Percentiles rank a stretch among this genome's conserved stretches.
phyloP scores from a whole-genome alignment of 1,140 invertebrate species.

The Ips typographus region DNA sequence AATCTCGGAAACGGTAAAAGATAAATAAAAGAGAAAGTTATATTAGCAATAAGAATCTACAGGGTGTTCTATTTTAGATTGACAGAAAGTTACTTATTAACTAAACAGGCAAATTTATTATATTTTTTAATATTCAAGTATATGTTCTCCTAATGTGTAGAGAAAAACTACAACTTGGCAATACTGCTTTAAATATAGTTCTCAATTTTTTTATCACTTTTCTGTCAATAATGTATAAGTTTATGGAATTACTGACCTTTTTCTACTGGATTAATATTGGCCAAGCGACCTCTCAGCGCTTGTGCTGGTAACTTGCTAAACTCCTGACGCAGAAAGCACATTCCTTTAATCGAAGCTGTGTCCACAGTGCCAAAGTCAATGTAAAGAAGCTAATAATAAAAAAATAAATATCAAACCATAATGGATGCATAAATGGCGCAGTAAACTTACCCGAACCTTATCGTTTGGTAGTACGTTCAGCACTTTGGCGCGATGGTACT shows the following conservation, averaged over 20 bases:
- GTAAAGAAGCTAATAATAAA: conserved; percentile 40
- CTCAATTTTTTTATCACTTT: not conserved
- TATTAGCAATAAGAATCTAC: no score
- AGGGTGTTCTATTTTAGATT: no score
- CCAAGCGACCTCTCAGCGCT: conserved; percentile 41
- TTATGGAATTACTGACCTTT: conserved; percentile 27
- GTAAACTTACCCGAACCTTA: conserved; percentile 37
- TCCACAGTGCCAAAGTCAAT: conserved; percentile 46
- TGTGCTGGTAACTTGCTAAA: conserved; percentile 41
- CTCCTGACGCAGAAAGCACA: conserved; percentile 40
- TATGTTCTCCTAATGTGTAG: no score
- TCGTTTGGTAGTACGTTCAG: conserved; percentile 33
- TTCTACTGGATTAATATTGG: conserved; percentile 34
- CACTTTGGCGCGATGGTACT: conserved; percentile 43
- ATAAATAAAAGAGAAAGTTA: no score
- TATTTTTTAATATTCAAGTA: no score
- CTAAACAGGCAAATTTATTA: no score
- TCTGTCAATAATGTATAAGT: not conserved
- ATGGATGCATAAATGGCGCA: conserved; percentile 3
- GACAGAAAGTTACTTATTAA: no score
- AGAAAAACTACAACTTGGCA: no score
- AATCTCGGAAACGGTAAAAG: no score
- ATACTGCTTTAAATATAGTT: not conserved
- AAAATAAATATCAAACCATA: conserved; percentile 4
- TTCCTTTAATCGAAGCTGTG: conserved; percentile 26